Conservation (phyloP, 2,113 vertebrate genomes). For the Oreochromis niloticus region DNA sequence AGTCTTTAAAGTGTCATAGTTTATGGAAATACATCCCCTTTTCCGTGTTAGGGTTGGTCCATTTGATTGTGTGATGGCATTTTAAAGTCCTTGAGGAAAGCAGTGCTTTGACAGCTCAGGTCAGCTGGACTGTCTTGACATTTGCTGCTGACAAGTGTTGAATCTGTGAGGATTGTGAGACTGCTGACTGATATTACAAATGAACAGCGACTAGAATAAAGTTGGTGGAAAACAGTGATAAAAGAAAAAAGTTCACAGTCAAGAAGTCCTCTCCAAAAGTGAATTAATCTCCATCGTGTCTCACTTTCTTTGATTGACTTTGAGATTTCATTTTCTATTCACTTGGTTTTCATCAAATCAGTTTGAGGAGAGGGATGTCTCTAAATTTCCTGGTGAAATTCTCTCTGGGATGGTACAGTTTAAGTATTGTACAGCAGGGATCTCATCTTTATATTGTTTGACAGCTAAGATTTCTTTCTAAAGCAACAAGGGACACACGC, state of each 20-base stretch:
- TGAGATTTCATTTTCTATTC: constrained; percentile 24
- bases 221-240: constrained; percentile 1
- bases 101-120: constrained; percentile 28
- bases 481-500: neutral
- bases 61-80: constrained; percentile 34
- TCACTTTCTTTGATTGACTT: neutral
- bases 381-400: neutral
- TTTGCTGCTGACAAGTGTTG: constrained; percentile 43
- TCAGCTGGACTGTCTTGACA: constrained; percentile 42
- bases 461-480: neutral
- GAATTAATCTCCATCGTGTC: constrained; percentile 35
- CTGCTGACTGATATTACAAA: constrained; percentile 50
- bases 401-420: neutral
- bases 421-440: neutral
- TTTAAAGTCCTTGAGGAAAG: constrained; percentile 7
- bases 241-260: constrained; percentile 39
- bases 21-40: neutral
- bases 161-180: constrained; percentile 32
- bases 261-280: neutral
- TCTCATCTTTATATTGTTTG: neutral
- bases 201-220: constrained; percentile 47
- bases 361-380: neutral
- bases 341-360: constrained; percentile 22
- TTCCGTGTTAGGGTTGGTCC: neutral
- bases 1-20: neutral